phyloP scores from a whole-genome alignment of 1,140 invertebrate genomes.

The Marisa cornuarietis region DNA sequence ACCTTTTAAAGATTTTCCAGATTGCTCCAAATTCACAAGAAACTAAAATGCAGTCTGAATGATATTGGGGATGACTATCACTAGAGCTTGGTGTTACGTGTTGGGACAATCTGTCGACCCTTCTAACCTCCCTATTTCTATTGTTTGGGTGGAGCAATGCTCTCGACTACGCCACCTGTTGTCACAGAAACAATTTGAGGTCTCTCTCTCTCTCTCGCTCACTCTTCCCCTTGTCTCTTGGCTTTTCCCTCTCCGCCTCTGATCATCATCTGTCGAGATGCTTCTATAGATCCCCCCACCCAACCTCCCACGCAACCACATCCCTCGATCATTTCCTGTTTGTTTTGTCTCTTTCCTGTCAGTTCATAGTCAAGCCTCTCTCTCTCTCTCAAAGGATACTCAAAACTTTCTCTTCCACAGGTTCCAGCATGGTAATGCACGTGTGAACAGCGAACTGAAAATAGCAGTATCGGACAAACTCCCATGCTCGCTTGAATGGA shows the following conservation, averaged over 20 bases:
- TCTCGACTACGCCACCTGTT: too few species aligned
- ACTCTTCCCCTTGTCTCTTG: too few species aligned
- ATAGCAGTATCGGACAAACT: conserved; percentile 14
- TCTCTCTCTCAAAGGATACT: conserved; percentile 13
- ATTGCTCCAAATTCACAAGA: too few species aligned
- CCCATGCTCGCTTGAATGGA: conserved; percentile 15
- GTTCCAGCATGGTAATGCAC: conserved; percentile 23
- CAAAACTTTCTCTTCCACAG: conserved; percentile 9
- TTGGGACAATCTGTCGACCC: too few species aligned
- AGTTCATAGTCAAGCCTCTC: not conserved
- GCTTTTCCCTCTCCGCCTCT: not conserved
- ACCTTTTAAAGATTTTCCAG: too few species aligned
- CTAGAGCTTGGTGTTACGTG: too few species aligned
- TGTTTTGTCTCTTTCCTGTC: not conserved
- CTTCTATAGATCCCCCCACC: not conserved
- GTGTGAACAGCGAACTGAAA: conserved; percentile 23
- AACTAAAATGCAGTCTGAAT: too few species aligned
- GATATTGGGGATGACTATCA: too few species aligned
- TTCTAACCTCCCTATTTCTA: too few species aligned
- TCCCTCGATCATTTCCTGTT: not conserved
- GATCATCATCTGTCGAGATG: not conserved
- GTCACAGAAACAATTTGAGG: not conserved
- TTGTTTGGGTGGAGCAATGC: too few species aligned
- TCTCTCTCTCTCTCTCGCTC: not conserved
- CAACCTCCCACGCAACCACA: not conserved